phyloP scores from a whole-genome alignment of 2,113 vertebrate genomes.

The Geococcyx californianus region DNA sequence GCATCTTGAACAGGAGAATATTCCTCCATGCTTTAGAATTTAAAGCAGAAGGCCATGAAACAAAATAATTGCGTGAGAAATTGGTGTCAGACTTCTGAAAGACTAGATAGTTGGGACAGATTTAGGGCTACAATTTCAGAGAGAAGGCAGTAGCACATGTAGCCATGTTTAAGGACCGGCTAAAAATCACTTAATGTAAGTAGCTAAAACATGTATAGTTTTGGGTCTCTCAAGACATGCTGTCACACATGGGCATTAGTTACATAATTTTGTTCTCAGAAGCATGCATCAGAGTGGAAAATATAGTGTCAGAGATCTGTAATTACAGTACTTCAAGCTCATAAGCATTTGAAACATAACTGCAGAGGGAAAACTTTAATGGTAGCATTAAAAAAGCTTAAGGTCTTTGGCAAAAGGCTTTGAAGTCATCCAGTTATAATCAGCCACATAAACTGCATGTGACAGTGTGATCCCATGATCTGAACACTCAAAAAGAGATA shows the following conservation, averaged over 20 bases:
- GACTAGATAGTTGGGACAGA: not conserved
- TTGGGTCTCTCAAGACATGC: not conserved
- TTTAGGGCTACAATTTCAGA: not conserved
- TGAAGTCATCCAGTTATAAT: not conserved
- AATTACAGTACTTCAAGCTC: not conserved
- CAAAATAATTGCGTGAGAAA: constrained; percentile 20
- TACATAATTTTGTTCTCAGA: not conserved
- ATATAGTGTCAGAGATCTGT: not conserved
- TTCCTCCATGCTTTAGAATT: not conserved
- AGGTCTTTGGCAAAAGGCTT: not conserved
- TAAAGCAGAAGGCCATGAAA: not conserved
- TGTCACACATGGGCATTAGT: not conserved
- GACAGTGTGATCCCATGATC: not conserved
- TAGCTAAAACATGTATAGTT: not conserved
- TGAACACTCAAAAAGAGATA: not conserved
- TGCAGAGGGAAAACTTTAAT: not conserved
- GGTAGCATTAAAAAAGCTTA: not conserved
- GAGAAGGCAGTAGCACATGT: not conserved
- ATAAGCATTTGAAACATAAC: not conserved
- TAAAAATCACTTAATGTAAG: not conserved
- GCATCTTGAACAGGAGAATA: not conserved
- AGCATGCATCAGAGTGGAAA: not conserved
- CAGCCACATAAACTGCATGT: not conserved
- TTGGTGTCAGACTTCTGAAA: constrained; percentile 24
- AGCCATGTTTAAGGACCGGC: not conserved